Base-by-base conservation (phyloP, 2,797 vertebrate genomes). In the Parauchenoglanis ngamensis region DNA sequence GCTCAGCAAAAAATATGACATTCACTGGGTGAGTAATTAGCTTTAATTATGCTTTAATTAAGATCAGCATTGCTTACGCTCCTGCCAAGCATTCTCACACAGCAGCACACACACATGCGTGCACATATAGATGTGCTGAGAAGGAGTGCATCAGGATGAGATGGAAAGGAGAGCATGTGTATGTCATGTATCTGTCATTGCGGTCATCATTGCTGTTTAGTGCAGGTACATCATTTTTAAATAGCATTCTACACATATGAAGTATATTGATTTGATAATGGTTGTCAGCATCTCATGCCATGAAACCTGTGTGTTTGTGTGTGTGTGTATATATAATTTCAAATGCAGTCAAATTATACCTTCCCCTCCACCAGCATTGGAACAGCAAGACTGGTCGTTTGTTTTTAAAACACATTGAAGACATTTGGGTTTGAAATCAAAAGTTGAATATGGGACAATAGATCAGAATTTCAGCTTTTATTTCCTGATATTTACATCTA, bases 1-100 rank as follows among this genome's bases (percentile, higher is more conserved):
- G 87, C 80, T 77, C 61, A 52, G 87, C 70, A 87, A 67, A 92
- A 90, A 92, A 95, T 95, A 95, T 96, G 93, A 94, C 92, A 94
- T 96, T 94, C 92, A 91, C 90, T 92, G 94, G 94, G 93, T 94
- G 93, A 92, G 92, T 95, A 96, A 96, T 97, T 96, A 95, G 93
- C 90, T 93, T 91, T 83, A 83, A 83, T 73, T 84, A 84, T 6
- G 21, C 68, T 94, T 95, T 96, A 96, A 96, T 97, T 96, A 96
- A 94, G 92, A 96, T 95, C 93, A 95, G 94, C 94, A 94, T 94
- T 87, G 87, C 91, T 92, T 87, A 91, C 92, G 92, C 89, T 91
- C 91, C 92, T 94, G 93, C 91, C 91, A 93, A 92, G 88, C 7
- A 25, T 77, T 86, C 57, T 84, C 52, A 85, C 82, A 85, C 80